Percentiles rank a stretch among this genome's conserved stretches.
These are phyloP conservation scores for Pedionomus torquatus DNA, from an alignment of 2,113 vertebrate genomes.

Conservation along the genomic window DNA sequence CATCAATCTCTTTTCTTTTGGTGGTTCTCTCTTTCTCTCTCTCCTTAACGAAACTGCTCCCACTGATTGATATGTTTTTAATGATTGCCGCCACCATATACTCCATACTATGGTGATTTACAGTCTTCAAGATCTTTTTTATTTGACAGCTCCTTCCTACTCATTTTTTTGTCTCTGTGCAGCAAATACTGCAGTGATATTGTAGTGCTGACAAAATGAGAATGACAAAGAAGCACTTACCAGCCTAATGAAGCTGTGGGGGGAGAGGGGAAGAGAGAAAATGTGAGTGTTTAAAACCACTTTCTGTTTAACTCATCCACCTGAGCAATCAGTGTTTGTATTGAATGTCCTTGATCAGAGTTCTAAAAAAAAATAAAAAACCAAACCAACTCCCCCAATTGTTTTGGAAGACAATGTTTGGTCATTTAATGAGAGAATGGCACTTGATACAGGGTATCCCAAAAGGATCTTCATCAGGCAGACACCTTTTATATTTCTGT, in stretches of 20 bases:
- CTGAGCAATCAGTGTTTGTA: neutral
- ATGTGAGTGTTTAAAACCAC: neutral
- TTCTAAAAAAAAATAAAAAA: neutral
- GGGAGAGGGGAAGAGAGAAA: neutral
- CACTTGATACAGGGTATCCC: neutral
- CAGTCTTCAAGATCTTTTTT: slow-evolving; percentile 33
- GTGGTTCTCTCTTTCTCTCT: neutral
- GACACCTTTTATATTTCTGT: neutral
- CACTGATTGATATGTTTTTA: slow-evolving; percentile 47
- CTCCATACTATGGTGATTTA: neutral
- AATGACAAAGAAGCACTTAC: slow-evolving; percentile 11
- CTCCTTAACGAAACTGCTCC: neutral
- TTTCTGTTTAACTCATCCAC: neutral
- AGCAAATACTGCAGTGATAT: slow-evolving; percentile 16
- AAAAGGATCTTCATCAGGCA: neutral
- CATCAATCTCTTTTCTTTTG: neutral
- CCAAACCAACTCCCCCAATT: neutral
- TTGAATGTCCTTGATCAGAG: neutral
- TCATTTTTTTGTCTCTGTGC: neutral
- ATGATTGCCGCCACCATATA: slow-evolving; percentile 1
- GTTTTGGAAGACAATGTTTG: neutral
- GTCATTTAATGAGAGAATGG: neutral
- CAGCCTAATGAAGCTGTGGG: neutral
- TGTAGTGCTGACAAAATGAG: slow-evolving; percentile 26
- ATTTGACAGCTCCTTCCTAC: slow-evolving; percentile 53